Percentiles rank a stretch among this genome's conserved stretches.
phyloP scores from a whole-genome alignment of 1,140 invertebrate species.

The Trichonephila clavipes region DNA sequence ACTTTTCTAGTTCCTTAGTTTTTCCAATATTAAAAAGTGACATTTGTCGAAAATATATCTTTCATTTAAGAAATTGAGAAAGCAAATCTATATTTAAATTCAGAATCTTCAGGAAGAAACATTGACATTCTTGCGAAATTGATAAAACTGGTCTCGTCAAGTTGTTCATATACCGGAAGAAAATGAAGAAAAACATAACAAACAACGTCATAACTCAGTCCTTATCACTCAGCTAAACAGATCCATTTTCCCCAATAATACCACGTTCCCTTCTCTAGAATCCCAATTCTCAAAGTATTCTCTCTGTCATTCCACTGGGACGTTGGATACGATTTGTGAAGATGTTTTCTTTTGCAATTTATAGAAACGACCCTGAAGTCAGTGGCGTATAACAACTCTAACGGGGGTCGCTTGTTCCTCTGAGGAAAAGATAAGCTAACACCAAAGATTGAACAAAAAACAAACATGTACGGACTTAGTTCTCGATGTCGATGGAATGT shows the following conservation, averaged over 20 bases:
- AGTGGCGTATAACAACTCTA: constrained; percentile 50
- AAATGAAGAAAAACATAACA: constrained; percentile 46
- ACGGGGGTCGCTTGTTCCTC: not conserved
- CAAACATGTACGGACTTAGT: not conserved
- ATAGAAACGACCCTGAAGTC: constrained; percentile 42
- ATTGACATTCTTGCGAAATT: constrained; percentile 30
- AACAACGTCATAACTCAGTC: constrained; percentile 38
- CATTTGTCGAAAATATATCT: too few species aligned
- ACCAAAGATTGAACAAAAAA: not conserved
- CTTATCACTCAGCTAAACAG: constrained; percentile 58
- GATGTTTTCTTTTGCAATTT: constrained; percentile 52
- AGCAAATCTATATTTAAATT: not conserved
- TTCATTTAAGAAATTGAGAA: too few species aligned
- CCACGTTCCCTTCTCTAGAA: not conserved
- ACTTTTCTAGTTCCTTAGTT: too few species aligned
- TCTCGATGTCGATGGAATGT: not conserved
- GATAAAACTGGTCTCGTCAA: constrained; percentile 38
- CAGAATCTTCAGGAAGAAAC: not conserved
- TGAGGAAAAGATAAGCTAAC: constrained; percentile 1
- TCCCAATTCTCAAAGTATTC: constrained; percentile 45
- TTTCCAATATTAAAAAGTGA: too few species aligned
- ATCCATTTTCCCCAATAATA: constrained; percentile 50
- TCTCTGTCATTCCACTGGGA: constrained; percentile 32
- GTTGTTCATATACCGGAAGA: not conserved
- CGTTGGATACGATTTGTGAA: constrained; percentile 50